phyloP scores from a whole-genome alignment of 2,113 vertebrate genomes.

The Rhinogobius similis region DNA sequence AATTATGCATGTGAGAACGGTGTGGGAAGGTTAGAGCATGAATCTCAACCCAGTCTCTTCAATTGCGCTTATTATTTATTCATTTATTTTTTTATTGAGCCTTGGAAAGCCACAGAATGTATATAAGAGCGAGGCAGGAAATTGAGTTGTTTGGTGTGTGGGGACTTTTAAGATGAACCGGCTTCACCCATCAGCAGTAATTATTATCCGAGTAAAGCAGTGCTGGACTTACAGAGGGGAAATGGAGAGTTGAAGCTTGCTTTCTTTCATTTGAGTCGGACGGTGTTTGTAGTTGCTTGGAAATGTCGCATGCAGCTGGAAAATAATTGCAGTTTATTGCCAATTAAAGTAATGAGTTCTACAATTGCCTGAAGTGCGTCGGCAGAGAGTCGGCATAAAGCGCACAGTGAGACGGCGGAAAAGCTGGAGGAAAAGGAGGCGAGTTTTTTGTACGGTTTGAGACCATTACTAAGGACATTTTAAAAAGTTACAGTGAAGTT shows the following conservation, averaged over 20 bases:
- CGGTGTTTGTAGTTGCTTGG: slow-evolving; percentile 49
- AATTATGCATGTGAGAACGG: slow-evolving; percentile 65
- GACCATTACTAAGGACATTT: neutral
- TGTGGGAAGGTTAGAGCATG: slow-evolving; percentile 41
- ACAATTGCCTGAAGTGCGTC: slow-evolving; percentile 75
- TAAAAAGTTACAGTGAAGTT: neutral
- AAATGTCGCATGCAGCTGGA: slow-evolving; percentile 71
- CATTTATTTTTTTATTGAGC: slow-evolving; percentile 66
- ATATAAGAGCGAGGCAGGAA: slow-evolving; percentile 47
- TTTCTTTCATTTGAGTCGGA: slow-evolving; percentile 54
- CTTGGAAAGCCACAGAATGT: slow-evolving; percentile 48
- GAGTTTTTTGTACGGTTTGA: neutral
- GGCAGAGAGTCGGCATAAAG: slow-evolving; percentile 63
- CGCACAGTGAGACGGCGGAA: slow-evolving; percentile 16
- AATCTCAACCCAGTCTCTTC: slow-evolving; percentile 57
- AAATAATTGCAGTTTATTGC: slow-evolving; percentile 80
- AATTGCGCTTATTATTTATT: slow-evolving; percentile 73
- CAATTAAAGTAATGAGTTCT: slow-evolving; percentile 82
- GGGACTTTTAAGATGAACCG: slow-evolving; percentile 59
- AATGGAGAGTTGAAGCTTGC: slow-evolving; percentile 44
- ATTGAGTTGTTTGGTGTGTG: slow-evolving; percentile 58
- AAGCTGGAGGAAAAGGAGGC: slow-evolving; percentile 43
- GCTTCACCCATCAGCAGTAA: slow-evolving; percentile 61
- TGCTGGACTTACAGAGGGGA: slow-evolving; percentile 31
- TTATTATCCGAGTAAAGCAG: slow-evolving; percentile 59